phyloP scores from a whole-genome alignment of 1,140 invertebrate species.

The Chionoecetes opilio region DNA sequence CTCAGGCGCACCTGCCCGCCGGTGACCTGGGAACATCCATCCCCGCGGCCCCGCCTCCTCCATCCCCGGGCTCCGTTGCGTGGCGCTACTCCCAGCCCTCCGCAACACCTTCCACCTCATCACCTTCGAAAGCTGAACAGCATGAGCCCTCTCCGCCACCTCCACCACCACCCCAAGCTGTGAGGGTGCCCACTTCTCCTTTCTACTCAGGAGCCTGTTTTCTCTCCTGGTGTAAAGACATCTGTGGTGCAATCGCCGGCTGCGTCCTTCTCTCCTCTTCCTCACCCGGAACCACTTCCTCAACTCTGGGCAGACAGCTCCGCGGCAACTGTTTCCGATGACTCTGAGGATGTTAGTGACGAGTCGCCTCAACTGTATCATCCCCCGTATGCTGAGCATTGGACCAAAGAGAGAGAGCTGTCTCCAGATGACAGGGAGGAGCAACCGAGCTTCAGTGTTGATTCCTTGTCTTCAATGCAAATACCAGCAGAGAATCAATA shows the following conservation, averaged over 20 bases:
- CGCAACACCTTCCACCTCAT: conserved; percentile 82
- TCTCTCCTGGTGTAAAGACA: conserved; percentile 1
- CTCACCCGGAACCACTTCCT: background rate
- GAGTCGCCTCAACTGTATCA: background rate
- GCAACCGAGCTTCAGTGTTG: background rate
- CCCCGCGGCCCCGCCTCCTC: conserved; percentile 82
- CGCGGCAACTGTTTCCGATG: background rate
- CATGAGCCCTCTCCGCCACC: conserved; percentile 70
- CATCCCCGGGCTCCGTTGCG: conserved; percentile 85
- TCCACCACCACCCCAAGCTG: conserved; percentile 70
- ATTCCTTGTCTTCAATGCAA: background rate
- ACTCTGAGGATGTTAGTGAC: background rate
- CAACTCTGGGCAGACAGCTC: background rate
- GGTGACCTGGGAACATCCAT: conserved; percentile 68
- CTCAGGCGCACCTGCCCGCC: conserved; percentile 54
- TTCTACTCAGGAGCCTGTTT: conserved; percentile 41
- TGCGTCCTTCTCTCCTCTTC: background rate
- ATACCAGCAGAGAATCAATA: background rate
- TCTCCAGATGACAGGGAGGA: conserved; percentile 1
- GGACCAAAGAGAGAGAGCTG: background rate
- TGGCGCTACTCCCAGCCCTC: conserved; percentile 80
- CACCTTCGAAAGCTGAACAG: conserved; percentile 66
- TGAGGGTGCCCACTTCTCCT: conserved; percentile 57
- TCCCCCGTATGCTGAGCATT: background rate
- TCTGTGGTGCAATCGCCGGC: conserved; percentile 12